Evolutionary conservation across 2,888 invertebrate genomes (phyloP).

Genomic region (Agrochola macilenta): DNA sequence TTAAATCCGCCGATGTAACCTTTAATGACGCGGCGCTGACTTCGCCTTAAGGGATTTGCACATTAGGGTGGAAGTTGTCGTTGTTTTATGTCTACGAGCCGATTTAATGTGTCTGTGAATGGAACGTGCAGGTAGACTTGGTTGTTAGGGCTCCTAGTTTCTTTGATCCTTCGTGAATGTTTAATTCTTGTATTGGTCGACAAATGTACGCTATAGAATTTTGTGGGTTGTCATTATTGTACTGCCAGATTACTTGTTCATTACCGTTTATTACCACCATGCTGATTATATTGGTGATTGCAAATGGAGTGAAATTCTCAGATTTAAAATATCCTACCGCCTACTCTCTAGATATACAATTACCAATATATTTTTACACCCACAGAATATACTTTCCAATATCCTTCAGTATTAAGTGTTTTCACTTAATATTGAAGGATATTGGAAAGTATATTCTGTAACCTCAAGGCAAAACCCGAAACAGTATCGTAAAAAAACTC

Average conservation of each 20-base stretch:
- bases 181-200: constrained; percentile 8
- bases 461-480: not conserved
- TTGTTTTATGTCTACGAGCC: constrained; percentile 45
- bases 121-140: not conserved
- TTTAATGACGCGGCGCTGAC: constrained; percentile 74
- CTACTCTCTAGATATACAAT: not conserved
- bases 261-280: not conserved
- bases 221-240: not conserved
- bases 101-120: constrained; percentile 12
- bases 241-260: not conserved
- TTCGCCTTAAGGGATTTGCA: constrained; percentile 57
- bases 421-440: too few species aligned
- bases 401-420: not conserved
- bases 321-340: not conserved
- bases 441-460: too few species aligned
- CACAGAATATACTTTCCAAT: not conserved
- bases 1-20: constrained; percentile 79
- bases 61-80: constrained; percentile 36
- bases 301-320: too few species aligned
- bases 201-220: not conserved
- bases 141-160: not conserved
- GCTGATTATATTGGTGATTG: not conserved
- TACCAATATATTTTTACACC: not conserved
- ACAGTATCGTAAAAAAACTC: constrained; percentile 24
- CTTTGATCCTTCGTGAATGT: constrained; percentile 21